Base-by-base conservation (phyloP, 2,113 vertebrate genomes). In the Aphyosemion australe region DNA sequence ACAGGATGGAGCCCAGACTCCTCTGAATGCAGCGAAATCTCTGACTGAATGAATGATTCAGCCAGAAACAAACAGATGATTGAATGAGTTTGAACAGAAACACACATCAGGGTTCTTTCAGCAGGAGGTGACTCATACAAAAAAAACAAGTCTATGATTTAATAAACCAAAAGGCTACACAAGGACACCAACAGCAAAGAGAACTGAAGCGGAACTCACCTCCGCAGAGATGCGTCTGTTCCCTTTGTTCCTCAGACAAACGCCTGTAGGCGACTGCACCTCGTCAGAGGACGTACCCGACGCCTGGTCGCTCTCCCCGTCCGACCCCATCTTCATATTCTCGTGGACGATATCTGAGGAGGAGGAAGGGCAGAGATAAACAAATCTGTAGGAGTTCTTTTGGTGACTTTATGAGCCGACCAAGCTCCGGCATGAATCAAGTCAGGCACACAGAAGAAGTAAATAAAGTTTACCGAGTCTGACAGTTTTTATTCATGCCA, bases 321-420 rank as follows among this genome's bases (percentile, higher is more conserved):
- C 96, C 1, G 96, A 98, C 49, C 96, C 96, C 94, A 98, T 97
- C 92, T 98, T 98, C 85, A 96, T 85, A 85, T 98, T 97, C 92
- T 98, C 96, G 51, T 97, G 96, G 70, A 98, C 96, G 67, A 98
- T 98, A 88, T 97, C 96, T 98, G 74, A 68, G 76, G 65, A 6
- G 57, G n/a, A 70, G 19, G 15, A 1, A 74, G 39, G 59, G 51
- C 5, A 13, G 21, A 42, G 41, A 13, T 12, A 12, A 20, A 55
- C 69, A 77, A 72, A 18, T 71, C 16, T 16, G 16, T 1, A 47
- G 14, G 1, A n/a, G 16, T 5, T 16, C 32, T 12, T 4, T 37
- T 8, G 4, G 56, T 67, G 47, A 53, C 34, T 68, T 74, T 69
- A 61, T 8, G 10, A 59, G 52, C 26, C 3, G 26, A 26, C 26